Conservation (phyloP, 1,140 invertebrate species). For the Carposina sasakii region DNA sequence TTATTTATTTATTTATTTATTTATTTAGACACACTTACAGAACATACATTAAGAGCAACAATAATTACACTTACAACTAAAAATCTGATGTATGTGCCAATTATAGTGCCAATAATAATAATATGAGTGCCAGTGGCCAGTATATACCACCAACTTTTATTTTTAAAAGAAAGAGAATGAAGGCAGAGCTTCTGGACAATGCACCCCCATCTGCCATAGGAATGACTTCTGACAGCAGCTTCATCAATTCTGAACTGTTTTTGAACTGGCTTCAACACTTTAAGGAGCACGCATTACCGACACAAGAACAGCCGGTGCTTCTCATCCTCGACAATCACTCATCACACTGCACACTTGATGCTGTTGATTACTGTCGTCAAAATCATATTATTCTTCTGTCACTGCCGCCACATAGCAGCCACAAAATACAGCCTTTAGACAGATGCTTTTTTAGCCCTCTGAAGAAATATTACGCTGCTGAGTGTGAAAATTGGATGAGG, state of each 20-base stretch:
- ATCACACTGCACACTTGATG: conserved; percentile 19
- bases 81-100: too few species aligned
- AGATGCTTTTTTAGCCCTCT: conserved; percentile 36
- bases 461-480: conserved; percentile 30
- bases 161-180: conserved; percentile 37
- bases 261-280: conserved; percentile 22
- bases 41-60: too few species aligned
- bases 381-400: conserved; percentile 34
- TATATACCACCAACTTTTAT: conserved; percentile 37
- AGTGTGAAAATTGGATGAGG: conserved; percentile 4
- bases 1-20: too few species aligned
- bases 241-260: conserved; percentile 19
- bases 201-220: conserved; percentile 12
- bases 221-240: conserved; percentile 22
- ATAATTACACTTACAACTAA: too few species aligned
- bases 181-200: background rate
- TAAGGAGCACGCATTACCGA: conserved; percentile 13
- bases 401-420: conserved; percentile 16
- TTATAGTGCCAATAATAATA: too few species aligned
- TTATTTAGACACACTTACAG: too few species aligned
- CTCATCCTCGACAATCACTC: conserved; percentile 12
- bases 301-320: conserved; percentile 17
- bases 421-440: conserved; percentile 50
- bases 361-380: conserved; percentile 21
- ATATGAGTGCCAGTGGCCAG: conserved; percentile 28